Conservation (phyloP, 2,888 invertebrate genomes). For the Slavum lentiscoides region DNA sequence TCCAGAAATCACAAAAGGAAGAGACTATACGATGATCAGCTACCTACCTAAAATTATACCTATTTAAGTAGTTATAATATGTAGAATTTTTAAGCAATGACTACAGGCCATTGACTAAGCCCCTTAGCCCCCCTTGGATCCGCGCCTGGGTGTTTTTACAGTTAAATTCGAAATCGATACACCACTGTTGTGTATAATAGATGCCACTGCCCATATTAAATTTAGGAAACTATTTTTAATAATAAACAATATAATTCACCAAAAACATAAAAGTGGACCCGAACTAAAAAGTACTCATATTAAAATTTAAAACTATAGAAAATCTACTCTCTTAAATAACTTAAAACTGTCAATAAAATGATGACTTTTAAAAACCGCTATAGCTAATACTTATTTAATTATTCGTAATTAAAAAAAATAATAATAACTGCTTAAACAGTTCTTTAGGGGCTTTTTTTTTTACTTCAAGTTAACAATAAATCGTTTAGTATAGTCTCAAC, state of each 20-base stretch:
- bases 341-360: not conserved
- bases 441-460: not conserved
- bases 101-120: no score
- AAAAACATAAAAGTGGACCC: not conserved
- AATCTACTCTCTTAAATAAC: not conserved
- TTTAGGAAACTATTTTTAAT: no score
- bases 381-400: not conserved
- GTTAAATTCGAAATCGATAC: not conserved
- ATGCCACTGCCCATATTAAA: no score
- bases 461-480: no score
- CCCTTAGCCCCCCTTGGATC: no score
- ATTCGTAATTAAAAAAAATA: not conserved
- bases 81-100: no score
- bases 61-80: no score
- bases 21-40: no score
- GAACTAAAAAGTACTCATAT: no score
- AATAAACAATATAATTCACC: not conserved
- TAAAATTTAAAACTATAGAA: not conserved
- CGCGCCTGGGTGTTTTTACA: no score
- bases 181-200: not conserved
- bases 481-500: slow-evolving; percentile 65
- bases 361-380: not conserved
- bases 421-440: not conserved
- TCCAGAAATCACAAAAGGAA: no score
- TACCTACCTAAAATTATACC: no score